These are phyloP conservation scores for Heliocidaris tuberculata DNA, from an alignment of 35 echinoderm and acorn worm genomes.

Conservation along the genomic window DNA sequence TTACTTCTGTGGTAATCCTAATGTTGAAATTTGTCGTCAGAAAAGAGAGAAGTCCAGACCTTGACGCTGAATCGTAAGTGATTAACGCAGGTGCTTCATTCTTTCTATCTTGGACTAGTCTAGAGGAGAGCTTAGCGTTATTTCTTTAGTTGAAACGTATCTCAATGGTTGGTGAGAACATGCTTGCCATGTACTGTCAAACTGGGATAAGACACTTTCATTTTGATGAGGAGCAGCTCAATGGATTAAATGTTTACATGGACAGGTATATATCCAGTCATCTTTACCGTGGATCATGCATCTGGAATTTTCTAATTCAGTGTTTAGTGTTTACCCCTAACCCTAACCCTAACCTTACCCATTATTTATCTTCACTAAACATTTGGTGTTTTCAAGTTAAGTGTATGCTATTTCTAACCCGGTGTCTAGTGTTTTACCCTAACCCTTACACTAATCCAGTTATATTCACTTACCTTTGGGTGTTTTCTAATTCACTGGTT, in stretches of 20 bases:
- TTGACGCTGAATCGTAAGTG: not conserved
- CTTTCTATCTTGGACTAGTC: not conserved
- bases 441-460: too few species aligned
- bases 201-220: constrained; percentile 6
- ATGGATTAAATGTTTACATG: not conserved
- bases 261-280: not conserved
- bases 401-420: too few species aligned
- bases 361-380: too few species aligned
- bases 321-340: not conserved
- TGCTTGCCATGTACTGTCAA: constrained; percentile 24
- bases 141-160: not conserved
- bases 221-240: not conserved
- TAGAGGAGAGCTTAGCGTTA: not conserved
- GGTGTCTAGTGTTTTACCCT: too few species aligned
- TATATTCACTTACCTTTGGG: too few species aligned
- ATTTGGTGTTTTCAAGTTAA: too few species aligned
- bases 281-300: not conserved
- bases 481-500: too few species aligned
- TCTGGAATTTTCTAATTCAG: not conserved
- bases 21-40: not conserved
- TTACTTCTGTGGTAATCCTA: not conserved
- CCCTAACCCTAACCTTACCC: not conserved
- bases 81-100: not conserved
- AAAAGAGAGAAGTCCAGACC: not conserved
- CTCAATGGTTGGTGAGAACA: not conserved